phyloP scores from a whole-genome alignment of 2,888 invertebrate species.

The Callinectes sapidus region DNA sequence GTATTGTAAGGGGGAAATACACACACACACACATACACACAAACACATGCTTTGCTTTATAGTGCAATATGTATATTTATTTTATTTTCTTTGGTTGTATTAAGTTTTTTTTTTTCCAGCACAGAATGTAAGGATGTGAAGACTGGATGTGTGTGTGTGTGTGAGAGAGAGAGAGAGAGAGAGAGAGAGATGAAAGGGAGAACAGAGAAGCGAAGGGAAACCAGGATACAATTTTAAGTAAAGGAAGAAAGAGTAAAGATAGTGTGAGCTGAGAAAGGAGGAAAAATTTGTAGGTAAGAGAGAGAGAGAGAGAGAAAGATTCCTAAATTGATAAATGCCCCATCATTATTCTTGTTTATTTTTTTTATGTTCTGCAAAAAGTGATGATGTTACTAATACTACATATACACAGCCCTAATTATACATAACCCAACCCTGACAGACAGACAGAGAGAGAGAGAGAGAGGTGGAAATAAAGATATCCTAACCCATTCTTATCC shows the following conservation, averaged over 20 bases:
- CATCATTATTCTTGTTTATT: background rate
- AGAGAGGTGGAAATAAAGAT: background rate
- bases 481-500: too few relatives aligned
- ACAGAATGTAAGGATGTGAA: background rate
- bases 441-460: background rate
- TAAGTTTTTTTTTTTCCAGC: background rate
- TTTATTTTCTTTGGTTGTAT: background rate
- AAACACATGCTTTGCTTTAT: too few relatives aligned
- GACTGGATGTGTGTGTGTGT: too few relatives aligned
- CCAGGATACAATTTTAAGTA: background rate
- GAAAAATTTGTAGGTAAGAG: background rate
- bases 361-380: background rate
- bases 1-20: background rate
- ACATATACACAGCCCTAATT: background rate
- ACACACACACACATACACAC: background rate
- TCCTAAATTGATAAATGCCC: background rate
- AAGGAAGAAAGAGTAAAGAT: background rate
- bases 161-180: too few relatives aligned
- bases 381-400: background rate
- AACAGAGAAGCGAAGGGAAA: background rate
- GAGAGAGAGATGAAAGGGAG: background rate
- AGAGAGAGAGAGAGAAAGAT: background rate
- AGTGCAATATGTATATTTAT: too few relatives aligned
- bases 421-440: background rate
- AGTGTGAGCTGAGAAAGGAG: background rate